Conservation (phyloP, 2,888 invertebrate species). For the Lepidochrysops patricia region DNA sequence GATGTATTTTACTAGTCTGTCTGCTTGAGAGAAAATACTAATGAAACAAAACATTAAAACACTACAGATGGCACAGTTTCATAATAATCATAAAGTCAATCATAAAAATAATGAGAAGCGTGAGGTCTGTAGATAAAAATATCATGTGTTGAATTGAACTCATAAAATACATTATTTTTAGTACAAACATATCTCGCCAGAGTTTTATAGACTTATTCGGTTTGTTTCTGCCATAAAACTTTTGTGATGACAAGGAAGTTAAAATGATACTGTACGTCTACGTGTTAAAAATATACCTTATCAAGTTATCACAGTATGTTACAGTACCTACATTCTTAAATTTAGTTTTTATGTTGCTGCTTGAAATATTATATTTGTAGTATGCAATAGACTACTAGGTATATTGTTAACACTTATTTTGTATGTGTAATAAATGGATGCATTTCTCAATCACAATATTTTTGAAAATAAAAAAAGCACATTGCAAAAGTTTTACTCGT, state of each 20-base stretch:
- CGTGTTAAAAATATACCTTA: slow-evolving; percentile 12
- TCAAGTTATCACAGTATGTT: neutral
- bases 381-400: too few relatives aligned
- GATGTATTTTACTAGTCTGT: too few relatives aligned
- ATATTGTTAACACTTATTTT: too few relatives aligned
- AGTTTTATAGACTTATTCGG: slow-evolving; percentile 44
- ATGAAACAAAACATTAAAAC: neutral
- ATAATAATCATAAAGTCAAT: slow-evolving; percentile 19
- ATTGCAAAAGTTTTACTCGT: too few relatives aligned
- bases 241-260: slow-evolving; percentile 31
- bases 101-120: slow-evolving; percentile 21
- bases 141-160: slow-evolving; percentile 36
- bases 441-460: too few relatives aligned
- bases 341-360: neutral
- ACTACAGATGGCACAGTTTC: neutral
- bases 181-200: slow-evolving; percentile 31
- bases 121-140: slow-evolving; percentile 30
- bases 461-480: too few relatives aligned
- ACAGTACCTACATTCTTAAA: neutral
- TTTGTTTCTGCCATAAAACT: slow-evolving; percentile 35
- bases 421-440: too few relatives aligned
- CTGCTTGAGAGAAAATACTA: neutral
- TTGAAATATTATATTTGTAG: too few relatives aligned
- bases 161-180: slow-evolving; percentile 46
- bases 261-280: too few relatives aligned